A percentile compares a stretch with the other conserved stretches of the same genome.
These are phyloP conservation scores for Bungarus multicinctus DNA, from an alignment of 2,113 vertebrate species.

Conservation along the genomic window DNA sequence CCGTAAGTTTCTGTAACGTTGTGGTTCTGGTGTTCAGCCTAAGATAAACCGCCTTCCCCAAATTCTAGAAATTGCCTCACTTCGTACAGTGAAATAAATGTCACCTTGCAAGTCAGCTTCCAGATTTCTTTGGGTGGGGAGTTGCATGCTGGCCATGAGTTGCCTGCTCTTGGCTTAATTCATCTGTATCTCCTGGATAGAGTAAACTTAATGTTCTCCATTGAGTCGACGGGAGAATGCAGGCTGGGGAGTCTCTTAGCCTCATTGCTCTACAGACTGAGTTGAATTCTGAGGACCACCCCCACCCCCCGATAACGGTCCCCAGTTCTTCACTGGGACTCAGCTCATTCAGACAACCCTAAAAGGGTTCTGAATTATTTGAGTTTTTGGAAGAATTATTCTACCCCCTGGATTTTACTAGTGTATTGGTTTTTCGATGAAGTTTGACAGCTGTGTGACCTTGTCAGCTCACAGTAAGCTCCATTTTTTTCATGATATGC, in stretches of 20 bases:
- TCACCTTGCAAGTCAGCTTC: background rate
- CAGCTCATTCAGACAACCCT: too few relatives aligned
- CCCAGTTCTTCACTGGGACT: too few relatives aligned
- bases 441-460: too few relatives aligned
- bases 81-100: background rate
- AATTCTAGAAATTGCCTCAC: background rate
- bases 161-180: background rate
- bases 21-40: background rate
- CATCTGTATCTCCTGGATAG: background rate
- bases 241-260: too few relatives aligned
- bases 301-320: too few relatives aligned
- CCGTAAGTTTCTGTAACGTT: constrained; percentile 74
- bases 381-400: too few relatives aligned
- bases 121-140: background rate
- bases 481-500: background rate
- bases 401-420: too few relatives aligned
- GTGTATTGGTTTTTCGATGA: too few relatives aligned
- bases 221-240: too few relatives aligned
- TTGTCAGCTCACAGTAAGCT: background rate
- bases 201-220: background rate
- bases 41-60: background rate
- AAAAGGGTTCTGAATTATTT: too few relatives aligned
- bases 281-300: too few relatives aligned
- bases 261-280: too few relatives aligned
- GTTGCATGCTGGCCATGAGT: background rate